Conservation (phyloP, 2,888 invertebrate genomes). For the Melanostoma scalare region DNA sequence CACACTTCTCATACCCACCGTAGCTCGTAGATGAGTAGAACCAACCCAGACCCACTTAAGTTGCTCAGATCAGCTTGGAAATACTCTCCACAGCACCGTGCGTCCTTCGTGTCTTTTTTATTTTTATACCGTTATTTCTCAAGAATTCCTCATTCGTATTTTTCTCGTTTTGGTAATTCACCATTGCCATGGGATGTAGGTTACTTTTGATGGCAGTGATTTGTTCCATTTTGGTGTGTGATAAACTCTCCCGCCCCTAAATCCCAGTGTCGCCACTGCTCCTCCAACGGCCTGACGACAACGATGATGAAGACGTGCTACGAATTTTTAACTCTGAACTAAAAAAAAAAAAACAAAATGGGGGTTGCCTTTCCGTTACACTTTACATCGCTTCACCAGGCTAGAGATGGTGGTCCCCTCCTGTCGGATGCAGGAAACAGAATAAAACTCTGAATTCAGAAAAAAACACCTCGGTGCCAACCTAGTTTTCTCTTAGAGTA, state of each 20-base stretch:
- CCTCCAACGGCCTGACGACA: conserved; percentile 54
- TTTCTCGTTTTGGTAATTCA: conserved; percentile 50
- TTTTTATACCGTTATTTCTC: conserved; percentile 64
- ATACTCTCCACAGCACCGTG: neutral
- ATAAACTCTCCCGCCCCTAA: conserved; percentile 63
- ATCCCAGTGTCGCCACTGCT: conserved; percentile 48
- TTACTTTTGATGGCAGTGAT: conserved; percentile 69
- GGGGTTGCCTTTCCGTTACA: conserved; percentile 28
- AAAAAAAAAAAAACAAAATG: conserved; percentile 4
- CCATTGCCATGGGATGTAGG: conserved; percentile 56
- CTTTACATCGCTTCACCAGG: conserved; percentile 31
- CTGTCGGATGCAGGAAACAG: conserved; percentile 65
- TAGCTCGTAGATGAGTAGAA: neutral
- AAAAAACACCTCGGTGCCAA: conserved; percentile 41
- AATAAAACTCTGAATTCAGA: conserved; percentile 32
- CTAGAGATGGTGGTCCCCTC: conserved; percentile 22
- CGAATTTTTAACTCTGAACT: conserved; percentile 57
- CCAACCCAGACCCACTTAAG: conserved; percentile 38
- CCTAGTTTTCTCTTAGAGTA: conserved; percentile 40
- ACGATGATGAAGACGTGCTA: conserved; percentile 67
- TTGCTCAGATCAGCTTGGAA: neutral
- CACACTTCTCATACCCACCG: conserved; percentile 1
- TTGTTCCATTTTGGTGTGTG: conserved; percentile 68
- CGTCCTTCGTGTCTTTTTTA: conserved; percentile 42
- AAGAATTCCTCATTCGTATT: conserved; percentile 32